Conservation (phyloP, 2,888 invertebrate species). For the Chrysopilus asiliformis region DNA sequence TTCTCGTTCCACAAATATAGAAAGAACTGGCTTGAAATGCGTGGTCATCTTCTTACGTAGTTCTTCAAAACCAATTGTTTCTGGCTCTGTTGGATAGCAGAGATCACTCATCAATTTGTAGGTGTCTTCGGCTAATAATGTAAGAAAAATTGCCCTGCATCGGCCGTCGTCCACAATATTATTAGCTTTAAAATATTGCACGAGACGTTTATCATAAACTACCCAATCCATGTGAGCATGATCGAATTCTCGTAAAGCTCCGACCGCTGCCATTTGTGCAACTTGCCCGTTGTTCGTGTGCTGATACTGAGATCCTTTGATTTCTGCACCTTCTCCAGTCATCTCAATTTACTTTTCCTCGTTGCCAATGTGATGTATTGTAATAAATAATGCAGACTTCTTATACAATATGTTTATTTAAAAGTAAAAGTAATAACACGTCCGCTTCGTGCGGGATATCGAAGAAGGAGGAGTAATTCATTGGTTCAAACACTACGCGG, state of each 20-base stretch:
- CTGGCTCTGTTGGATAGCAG: constrained; percentile 1
- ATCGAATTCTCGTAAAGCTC: neutral
- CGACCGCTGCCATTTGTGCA: too few relatives aligned
- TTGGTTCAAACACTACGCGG: too few relatives aligned
- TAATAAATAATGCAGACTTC: too few relatives aligned
- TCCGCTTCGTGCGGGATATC: too few relatives aligned
- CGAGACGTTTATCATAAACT: constrained; percentile 1
- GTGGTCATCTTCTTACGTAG: neutral
- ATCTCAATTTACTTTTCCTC: too few relatives aligned
- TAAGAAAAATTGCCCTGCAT: neutral
- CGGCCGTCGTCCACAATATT: constrained; percentile 1
- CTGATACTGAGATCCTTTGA: too few relatives aligned
- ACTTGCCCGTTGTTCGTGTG: too few relatives aligned
- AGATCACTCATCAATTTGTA: constrained; percentile 1
- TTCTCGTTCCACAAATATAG: constrained; percentile 7
- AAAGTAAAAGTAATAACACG: too few relatives aligned
- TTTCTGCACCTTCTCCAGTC: too few relatives aligned
- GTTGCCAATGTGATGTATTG: too few relatives aligned
- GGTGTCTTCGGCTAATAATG: neutral
- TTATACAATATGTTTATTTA: too few relatives aligned
- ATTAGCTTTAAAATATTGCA: constrained; percentile 4
- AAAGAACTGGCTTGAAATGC: constrained; percentile 4
- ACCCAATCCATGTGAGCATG: constrained; percentile 1
- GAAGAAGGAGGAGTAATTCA: too few relatives aligned
- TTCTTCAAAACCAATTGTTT: neutral